phyloP scores from a whole-genome alignment of 2,113 vertebrate genomes.

The Trichomycterus rosablanca region DNA sequence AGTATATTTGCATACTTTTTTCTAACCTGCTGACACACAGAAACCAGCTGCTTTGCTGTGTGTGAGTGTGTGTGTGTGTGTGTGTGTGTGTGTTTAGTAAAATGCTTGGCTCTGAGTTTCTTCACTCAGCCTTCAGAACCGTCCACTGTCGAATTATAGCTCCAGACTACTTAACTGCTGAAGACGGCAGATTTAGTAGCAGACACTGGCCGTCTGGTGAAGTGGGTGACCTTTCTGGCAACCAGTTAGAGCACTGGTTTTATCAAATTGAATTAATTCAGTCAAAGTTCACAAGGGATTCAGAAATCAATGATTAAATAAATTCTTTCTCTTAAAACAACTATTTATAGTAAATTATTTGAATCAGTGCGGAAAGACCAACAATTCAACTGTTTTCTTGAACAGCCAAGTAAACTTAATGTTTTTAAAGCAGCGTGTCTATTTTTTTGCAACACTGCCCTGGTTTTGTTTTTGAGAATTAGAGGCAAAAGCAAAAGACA shows the following conservation, averaged over 20 bases:
- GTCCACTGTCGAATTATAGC: slow-evolving; percentile 4
- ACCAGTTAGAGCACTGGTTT: slow-evolving; percentile 29
- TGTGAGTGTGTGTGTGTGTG: slow-evolving; percentile 6
- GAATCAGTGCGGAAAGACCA: too few relatives aligned
- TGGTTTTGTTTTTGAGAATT: too few relatives aligned
- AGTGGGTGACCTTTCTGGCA: slow-evolving; percentile 28
- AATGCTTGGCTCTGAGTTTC: background rate
- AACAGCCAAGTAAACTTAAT: background rate
- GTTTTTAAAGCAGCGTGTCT: too few relatives aligned
- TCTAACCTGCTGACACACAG: slow-evolving; percentile 3
- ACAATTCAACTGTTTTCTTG: too few relatives aligned
- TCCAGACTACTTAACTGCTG: background rate
- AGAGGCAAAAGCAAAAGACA: too few relatives aligned
- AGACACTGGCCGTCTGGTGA: too few relatives aligned
- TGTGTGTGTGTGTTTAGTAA: background rate
- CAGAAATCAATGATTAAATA: too few relatives aligned
- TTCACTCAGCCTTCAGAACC: too few relatives aligned
- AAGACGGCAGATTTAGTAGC: slow-evolving; percentile 5
- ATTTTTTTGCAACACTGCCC: too few relatives aligned
- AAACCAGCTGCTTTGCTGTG: slow-evolving; percentile 23
- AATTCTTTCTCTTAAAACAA: background rate
- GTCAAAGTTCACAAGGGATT: too few relatives aligned
- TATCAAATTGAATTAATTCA: too few relatives aligned
- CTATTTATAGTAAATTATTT: background rate
- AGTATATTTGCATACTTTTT: slow-evolving; percentile 32